Base-by-base conservation (phyloP, 2,888 invertebrate species). In the Anagyrus pseudococci region DNA sequence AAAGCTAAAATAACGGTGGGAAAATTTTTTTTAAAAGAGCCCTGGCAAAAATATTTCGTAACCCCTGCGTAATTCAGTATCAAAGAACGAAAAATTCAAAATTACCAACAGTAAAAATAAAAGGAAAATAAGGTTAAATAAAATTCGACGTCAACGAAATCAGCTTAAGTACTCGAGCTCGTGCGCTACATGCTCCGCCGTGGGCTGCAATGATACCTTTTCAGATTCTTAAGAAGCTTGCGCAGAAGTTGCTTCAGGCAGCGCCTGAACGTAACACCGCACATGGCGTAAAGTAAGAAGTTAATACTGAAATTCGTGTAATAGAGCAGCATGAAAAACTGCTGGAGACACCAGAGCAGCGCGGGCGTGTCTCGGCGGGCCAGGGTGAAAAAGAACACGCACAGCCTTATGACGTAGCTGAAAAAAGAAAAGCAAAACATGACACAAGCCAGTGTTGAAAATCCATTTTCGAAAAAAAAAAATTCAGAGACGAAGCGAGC, bases 261-360 rank as follows among this genome's bases (percentile, higher is more conserved):
- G 40, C 84, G 79, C 2, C 87, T 80, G 72, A 87, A 87, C 1
- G 86, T 85, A 54, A 84, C 82, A 0, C 87, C 87, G 70, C 85
- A 87, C 82, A 86, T 85, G 8, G 87, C 85, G 77, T 89, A 88
- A 19, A 88, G 80, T 8, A 87, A 75, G 72, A 87, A 87, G 74
- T 87, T 87, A 62, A 88, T 84, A 73, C 86, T 85, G 77, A 88
- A 88, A 74, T 88, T 87, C 6, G 87, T 86, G 77, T 88, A 88
- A 75, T 87, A 88, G 2, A 88, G 79, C 2, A 87, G 76, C 84
- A 87, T 86, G 67, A 85, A 85, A 64, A 87, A 83, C 70, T 87
- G 85, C 67, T 87, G 86, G 25, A 84, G 71, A 67, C 85, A 85
- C 82, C 83, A 84, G 2, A 85, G 73, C 17, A 79, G 72, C 15